Evolutionary conservation across 2,888 invertebrate genomes (phyloP), one percentile per base, ranked within the genome.

Genomic region (Pristionchus maxplancki): DNA sequence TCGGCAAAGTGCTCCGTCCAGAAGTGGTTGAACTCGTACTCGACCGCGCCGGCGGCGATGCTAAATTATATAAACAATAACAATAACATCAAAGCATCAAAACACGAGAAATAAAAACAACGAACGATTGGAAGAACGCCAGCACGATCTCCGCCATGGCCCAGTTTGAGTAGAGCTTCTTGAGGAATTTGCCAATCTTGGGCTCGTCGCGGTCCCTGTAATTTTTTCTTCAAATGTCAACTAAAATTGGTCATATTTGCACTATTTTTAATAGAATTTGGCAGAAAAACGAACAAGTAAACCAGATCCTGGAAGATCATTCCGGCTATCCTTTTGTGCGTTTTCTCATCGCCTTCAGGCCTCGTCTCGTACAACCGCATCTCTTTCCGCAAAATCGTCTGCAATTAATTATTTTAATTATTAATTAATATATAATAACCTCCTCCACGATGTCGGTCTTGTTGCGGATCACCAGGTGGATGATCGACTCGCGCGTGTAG

Each of bases 121-220:
- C n/a, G n/a, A 37, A 71, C 67, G 67, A 9, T 71, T 71, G 67
- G 67, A 71, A 71, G 37, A 71, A 31, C 6, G 20, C 11, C 15
- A 71, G 31, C 17, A 71, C n/a, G 13, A 71, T 31, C 34, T 71
- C 67, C 2, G 13, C 34, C 31, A 71, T 34, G 34, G 34, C 67
- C 67, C 67, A 71, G 37, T 71, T 71, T 34, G 31, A 34, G 67
- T 71, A 71, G 37, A 71, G 67, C 17, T 71, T 71, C 67, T 31
- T 71, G 34, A 71, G 34, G 31, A 71, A 71, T 13, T 31, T 71
- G 17, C 34, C 20, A 15, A 71, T 4, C 34, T 71, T 71, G 13
- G 37, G 67, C 67, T 71, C 67, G 31, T 71, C 67, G 15, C 37
- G 67, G 34, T 71, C 67, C 31, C 67, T 71, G 1, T 24, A 62